Percentiles rank a stretch among this genome's conserved stretches.
Evolutionary conservation across 2,888 invertebrate species (phyloP).

Genomic region (Tinea pellionella): DNA sequence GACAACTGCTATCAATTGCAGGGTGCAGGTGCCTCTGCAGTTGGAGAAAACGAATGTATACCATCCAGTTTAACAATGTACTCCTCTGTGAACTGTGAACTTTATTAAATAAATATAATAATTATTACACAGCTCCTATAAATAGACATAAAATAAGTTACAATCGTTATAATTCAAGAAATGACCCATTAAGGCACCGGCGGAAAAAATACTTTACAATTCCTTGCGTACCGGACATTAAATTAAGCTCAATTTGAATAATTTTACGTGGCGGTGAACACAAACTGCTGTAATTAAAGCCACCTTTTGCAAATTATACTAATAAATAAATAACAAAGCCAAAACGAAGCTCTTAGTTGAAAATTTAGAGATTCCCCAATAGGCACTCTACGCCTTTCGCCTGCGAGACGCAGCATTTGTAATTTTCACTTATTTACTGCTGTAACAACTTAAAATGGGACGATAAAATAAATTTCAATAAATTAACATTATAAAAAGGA

Average conservation of each 20-base stretch:
- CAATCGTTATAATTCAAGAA: conserved; percentile 39
- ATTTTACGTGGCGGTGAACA: conserved; percentile 57
- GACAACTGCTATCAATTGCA: too few relatives aligned
- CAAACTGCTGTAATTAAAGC: conserved; percentile 56
- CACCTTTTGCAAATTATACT: conserved; percentile 36
- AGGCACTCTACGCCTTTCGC: too few relatives aligned
- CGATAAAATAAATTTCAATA: too few relatives aligned
- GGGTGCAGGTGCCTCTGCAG: too few relatives aligned
- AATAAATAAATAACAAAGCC: conserved; percentile 29
- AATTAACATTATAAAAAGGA: too few relatives aligned
- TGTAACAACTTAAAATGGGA: too few relatives aligned
- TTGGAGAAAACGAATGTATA: too few relatives aligned
- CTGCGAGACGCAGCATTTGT: too few relatives aligned
- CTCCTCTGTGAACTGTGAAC: too few relatives aligned
- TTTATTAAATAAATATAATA: not conserved
- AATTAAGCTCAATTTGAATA: conserved; percentile 58
- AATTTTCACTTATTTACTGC: too few relatives aligned
- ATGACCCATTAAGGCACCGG: conserved; percentile 48
- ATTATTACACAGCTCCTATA: not conserved
- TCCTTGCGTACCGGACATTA: conserved; percentile 52
- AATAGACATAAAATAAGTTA: not conserved
- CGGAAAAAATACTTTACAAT: conserved; percentile 48
- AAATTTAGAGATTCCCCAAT: not conserved
- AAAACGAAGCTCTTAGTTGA: conserved; percentile 23
- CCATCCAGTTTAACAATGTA: too few relatives aligned